Conservation (phyloP, 1,140 invertebrate genomes). For the Polypedilum pembai region DNA sequence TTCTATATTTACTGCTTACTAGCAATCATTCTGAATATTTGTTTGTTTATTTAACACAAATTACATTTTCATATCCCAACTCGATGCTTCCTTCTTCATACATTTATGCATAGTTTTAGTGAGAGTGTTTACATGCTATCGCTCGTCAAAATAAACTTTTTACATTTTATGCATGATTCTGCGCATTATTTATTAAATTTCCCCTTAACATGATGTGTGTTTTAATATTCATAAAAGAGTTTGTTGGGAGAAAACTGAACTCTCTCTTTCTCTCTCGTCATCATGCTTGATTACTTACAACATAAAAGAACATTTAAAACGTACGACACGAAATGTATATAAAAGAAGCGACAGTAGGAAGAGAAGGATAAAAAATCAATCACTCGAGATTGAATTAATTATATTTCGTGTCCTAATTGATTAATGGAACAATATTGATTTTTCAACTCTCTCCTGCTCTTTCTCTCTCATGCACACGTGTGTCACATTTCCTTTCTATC, state of each 20-base stretch:
- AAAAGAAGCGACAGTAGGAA: not conserved
- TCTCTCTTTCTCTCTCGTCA: not conserved
- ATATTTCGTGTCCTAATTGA: not conserved
- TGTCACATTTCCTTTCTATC: too few relatives aligned
- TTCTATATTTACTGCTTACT: too few relatives aligned
- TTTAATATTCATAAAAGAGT: not conserved
- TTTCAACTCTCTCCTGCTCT: too few relatives aligned
- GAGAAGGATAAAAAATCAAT: not conserved
- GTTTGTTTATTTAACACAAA: too few relatives aligned
- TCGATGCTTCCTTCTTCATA: too few relatives aligned
- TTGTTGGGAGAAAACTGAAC: not conserved
- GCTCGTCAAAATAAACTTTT: too few relatives aligned
- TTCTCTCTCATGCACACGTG: too few relatives aligned
- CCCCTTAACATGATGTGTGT: not conserved
- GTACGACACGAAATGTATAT: not conserved
- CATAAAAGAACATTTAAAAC: not conserved
- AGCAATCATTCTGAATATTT: too few relatives aligned
- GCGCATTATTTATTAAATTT: not conserved
- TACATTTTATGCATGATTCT: not conserved
- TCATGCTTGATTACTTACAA: not conserved
- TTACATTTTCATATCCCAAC: too few relatives aligned
- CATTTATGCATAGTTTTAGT: too few relatives aligned
- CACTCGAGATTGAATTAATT: conserved; percentile 8
- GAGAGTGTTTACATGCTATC: too few relatives aligned
- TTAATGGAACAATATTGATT: not conserved